Percentiles rank a stretch among this genome's conserved stretches.
phyloP scores from a whole-genome alignment of 2,888 invertebrate species.

The Peribatodes rhomboidaria region DNA sequence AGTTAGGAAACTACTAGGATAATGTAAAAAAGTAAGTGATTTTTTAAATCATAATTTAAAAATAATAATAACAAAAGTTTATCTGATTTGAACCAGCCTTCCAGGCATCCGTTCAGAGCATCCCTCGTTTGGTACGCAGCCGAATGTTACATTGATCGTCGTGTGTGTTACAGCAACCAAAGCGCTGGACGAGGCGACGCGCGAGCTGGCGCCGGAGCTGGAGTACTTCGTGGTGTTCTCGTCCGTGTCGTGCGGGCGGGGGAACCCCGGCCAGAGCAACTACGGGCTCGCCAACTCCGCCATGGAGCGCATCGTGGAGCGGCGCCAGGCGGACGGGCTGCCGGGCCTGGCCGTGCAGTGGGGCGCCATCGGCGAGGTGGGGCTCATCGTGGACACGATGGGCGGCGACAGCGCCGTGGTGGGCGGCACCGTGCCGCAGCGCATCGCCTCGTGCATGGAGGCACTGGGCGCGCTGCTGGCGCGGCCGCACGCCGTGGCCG shows the following conservation, averaged over 20 bases:
- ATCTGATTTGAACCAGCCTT: no score
- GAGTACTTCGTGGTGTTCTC: conserved; percentile 99
- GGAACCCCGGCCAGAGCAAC: conserved; percentile 98
- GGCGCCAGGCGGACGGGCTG: conserved; percentile 92
- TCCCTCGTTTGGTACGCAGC: no score
- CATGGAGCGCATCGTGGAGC: conserved; percentile 98
- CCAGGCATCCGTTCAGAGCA: no score
- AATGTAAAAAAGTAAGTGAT: no score
- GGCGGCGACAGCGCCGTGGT: conserved; percentile 96
- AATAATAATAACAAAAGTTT: no score
- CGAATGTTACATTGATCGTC: no score
- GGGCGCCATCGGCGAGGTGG: conserved; percentile 97
- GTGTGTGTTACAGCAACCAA: conserved; percentile 87
- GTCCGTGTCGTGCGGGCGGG: conserved; percentile 98
- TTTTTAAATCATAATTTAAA: no score
- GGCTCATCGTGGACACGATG: conserved; percentile 95
- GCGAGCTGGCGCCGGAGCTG: conserved; percentile 91
- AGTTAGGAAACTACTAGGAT: no score
- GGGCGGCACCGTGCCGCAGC: conserved; percentile 98
- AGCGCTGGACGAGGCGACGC: conserved; percentile 92
- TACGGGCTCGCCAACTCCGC: conserved; percentile 99
- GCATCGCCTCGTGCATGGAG: conserved; percentile 96
- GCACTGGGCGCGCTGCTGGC: conserved; percentile 96
- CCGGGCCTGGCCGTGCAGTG: conserved; percentile 98
- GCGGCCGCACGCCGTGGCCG: conserved; percentile 93